Conservation (phyloP, 1,140 invertebrate species). For the Drosophila teissieri region DNA sequence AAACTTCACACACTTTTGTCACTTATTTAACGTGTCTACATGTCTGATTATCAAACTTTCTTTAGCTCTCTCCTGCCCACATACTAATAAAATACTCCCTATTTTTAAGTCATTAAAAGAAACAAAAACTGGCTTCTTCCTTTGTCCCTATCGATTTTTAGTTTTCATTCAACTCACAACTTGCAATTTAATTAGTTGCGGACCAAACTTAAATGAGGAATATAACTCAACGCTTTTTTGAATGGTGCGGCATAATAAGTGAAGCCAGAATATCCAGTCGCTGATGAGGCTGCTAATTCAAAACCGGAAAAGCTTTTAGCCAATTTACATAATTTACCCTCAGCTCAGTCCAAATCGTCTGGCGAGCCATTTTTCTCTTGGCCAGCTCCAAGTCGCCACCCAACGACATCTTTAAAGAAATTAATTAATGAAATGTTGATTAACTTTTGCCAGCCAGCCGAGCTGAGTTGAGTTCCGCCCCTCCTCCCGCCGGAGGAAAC, state of each 20-base stretch:
- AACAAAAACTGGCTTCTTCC: background rate
- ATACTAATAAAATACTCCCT: background rate
- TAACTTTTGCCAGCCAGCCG: slow-evolving; percentile 78
- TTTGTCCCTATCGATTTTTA: slow-evolving; percentile 9
- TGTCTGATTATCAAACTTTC: too few species aligned
- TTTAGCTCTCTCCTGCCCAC: too few species aligned
- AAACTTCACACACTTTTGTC: too few species aligned
- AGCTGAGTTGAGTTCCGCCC: slow-evolving; percentile 27
- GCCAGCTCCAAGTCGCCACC: slow-evolving; percentile 21
- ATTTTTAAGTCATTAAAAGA: background rate
- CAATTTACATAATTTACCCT: slow-evolving; percentile 81
- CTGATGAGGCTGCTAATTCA: slow-evolving; percentile 82
- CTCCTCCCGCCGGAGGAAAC: background rate
- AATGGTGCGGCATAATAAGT: slow-evolving; percentile 62
- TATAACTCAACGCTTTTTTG: slow-evolving; percentile 49
- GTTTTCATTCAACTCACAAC: slow-evolving; percentile 22
- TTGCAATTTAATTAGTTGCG: slow-evolving; percentile 46
- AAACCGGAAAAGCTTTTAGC: slow-evolving; percentile 83
- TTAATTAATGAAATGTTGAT: slow-evolving; percentile 84
- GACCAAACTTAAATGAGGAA: slow-evolving; percentile 44
- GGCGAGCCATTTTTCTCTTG: slow-evolving; percentile 68
- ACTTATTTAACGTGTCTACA: too few species aligned
- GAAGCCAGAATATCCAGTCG: slow-evolving; percentile 45
- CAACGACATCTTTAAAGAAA: slow-evolving; percentile 81
- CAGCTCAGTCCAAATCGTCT: slow-evolving; percentile 52